Base-by-base conservation (phyloP, 1,140 invertebrate genomes). In the Globodera ellingtonae region DNA sequence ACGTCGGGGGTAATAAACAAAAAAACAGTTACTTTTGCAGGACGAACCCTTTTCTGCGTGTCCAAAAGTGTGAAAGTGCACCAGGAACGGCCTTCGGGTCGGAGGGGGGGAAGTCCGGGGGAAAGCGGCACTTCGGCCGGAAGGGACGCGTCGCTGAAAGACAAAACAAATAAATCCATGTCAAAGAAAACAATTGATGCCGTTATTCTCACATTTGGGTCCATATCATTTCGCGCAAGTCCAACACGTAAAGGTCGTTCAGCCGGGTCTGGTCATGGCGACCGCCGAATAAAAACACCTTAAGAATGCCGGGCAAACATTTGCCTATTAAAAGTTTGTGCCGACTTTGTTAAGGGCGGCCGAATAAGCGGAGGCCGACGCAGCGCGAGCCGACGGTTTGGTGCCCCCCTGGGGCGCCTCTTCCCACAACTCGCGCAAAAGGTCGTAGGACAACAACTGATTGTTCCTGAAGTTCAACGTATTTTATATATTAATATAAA, bases 221-320 rank as follows among this genome's bases (percentile, higher is more conserved):
- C 75, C 75, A 77, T 9, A 77, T 9, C 65, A 67, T 62, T 67
- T 48, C 24, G 62, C 21, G 15, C 24, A 77, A 47, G 65, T 77
- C 75, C 18, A 77, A 62, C 48, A 65, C 65, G 65, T 50, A 77
- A 7, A 77, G 69, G 21, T 77, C 75, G 24, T 77, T 77, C 48
- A 77, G 48, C n/a, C 75, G 75, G 7, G 75, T 67, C 50, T 77
- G 75, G 48, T 77, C 69, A 69, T 77, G 75, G 3, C 75, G 46
- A 1, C 75, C 75, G 13, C 75, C 75, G 69, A 77, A 77, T 46
- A 77, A 18, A 21, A 77, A 77, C 13, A 77, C 75, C 75, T 77
- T 0, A 0, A 35, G 35, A 77, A 62, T 4, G 9, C 6, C 5
- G 35, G 9, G 13, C 44, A 4, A 47, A 77, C 6, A 75, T 65